These are phyloP conservation scores for Helicoverpa assulta DNA, from an alignment of 2,888 invertebrate species.

Conservation along the genomic window DNA sequence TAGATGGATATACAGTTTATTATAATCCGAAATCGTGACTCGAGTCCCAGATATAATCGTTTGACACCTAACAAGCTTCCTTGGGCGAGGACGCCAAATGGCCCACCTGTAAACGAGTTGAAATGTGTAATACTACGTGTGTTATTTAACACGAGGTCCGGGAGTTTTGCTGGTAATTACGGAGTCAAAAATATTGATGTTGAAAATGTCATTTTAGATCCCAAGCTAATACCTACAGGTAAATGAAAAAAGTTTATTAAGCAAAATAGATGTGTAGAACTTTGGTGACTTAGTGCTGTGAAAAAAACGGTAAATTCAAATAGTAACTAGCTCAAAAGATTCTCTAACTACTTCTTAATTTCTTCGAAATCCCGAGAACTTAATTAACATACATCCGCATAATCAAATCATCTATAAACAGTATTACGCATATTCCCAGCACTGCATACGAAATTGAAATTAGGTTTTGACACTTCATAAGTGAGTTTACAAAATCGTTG, in stretches of 20 bases:
- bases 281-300: too few relatives aligned
- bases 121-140: slow-evolving; percentile 44
- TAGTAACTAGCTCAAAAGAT: too few relatives aligned
- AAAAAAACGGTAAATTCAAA: too few relatives aligned
- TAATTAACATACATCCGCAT: background rate
- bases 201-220: slow-evolving; percentile 17
- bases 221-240: background rate
- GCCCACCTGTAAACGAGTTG: slow-evolving; percentile 48
- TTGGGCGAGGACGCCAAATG: slow-evolving; percentile 55
- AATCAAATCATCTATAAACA: slow-evolving; percentile 35
- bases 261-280: too few relatives aligned
- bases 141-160: slow-evolving; percentile 44
- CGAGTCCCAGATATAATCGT: slow-evolving; percentile 59
- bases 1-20: slow-evolving; percentile 65
- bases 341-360: background rate
- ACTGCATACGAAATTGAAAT: slow-evolving; percentile 24
- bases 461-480: slow-evolving; percentile 54
- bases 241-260: background rate
- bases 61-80: slow-evolving; percentile 62
- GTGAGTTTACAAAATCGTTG: slow-evolving; percentile 55
- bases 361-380: background rate
- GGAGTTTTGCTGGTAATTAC: slow-evolving; percentile 43
- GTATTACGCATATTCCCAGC: slow-evolving; percentile 21
- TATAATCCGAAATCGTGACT: slow-evolving; percentile 70
- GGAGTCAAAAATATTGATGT: slow-evolving; percentile 26